A percentile compares a stretch with the other conserved stretches of the same genome.
Conservation (phyloP, 2,797 vertebrate species). For the Nyctibius grandis region DNA sequence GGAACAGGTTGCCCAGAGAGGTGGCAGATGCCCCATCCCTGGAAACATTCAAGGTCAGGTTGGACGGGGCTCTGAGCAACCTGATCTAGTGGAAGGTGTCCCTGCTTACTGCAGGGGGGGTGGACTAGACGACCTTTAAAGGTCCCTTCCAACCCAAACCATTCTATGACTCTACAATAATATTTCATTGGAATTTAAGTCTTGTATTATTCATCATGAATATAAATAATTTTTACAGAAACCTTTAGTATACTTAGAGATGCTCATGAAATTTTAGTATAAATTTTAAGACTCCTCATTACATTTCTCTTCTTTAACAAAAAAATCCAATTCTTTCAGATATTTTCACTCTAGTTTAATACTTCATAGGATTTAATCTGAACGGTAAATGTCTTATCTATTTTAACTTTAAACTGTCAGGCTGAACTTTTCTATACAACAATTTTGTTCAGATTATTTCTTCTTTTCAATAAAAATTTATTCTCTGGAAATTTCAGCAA, state of each 20-base stretch:
- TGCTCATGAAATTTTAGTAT: neutral
- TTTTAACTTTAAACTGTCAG: neutral
- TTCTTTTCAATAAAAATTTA: neutral
- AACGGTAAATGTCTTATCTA: neutral
- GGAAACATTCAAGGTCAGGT: neutral
- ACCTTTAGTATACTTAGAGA: neutral
- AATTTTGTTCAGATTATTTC: neutral
- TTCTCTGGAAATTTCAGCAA: neutral
- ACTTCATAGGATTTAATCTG: neutral
- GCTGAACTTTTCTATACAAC: neutral
- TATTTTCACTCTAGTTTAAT: neutral
- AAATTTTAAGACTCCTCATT: neutral
- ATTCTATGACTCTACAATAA: neutral
- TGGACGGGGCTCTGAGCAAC: neutral
- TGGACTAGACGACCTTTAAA: neutral
- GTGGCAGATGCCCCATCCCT: no score
- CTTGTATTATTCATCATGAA: neutral
- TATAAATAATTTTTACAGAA: neutral
- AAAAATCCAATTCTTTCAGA: neutral
- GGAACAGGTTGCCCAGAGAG: neutral
- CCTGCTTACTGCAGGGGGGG: rapidly evolving
- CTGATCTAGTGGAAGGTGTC: neutral
- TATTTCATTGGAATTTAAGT: neutral
- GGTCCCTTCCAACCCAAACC: neutral
- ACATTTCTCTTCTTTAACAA: neutral